phyloP scores from a whole-genome alignment of 2,888 invertebrate genomes.

The Polia nebulosa region DNA sequence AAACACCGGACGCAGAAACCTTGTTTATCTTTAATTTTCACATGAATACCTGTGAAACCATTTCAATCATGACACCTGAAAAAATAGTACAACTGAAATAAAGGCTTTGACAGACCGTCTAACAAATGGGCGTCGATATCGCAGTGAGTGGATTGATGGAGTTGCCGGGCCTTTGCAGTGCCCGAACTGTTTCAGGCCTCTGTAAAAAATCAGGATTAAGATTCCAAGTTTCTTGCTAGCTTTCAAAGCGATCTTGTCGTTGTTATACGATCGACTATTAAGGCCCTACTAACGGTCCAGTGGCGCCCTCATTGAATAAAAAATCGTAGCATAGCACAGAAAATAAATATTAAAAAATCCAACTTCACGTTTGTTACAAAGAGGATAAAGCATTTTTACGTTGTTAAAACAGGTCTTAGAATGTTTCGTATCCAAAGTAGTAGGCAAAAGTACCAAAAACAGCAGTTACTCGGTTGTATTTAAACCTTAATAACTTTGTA shows the following conservation, averaged over 20 bases:
- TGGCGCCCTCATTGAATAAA: too few species aligned
- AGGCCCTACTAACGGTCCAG: too few species aligned
- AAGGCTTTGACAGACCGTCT: neutral
- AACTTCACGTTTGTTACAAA: too few species aligned
- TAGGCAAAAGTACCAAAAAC: too few species aligned
- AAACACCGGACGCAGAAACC: neutral
- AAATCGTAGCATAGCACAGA: too few species aligned
- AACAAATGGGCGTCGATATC: neutral
- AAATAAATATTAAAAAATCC: too few species aligned
- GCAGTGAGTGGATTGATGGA: neutral
- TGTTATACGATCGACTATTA: neutral
- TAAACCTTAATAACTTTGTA: too few species aligned
- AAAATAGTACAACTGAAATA: slow-evolving; percentile 13
- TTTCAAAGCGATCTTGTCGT: neutral
- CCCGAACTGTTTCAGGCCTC: neutral
- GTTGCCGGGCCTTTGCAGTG: neutral
- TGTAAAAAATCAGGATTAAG: neutral
- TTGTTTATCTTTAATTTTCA: slow-evolving; percentile 2
- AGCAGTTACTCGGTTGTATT: too few species aligned
- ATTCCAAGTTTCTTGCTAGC: neutral
- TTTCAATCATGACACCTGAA: neutral
- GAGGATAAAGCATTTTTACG: too few species aligned
- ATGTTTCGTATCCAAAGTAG: too few species aligned
- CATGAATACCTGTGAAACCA: slow-evolving; percentile 2
- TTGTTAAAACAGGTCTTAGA: too few species aligned